Base-by-base conservation (phyloP, 23 tunicate genomes). In the Oikopleura vanhoeffeni region DNA sequence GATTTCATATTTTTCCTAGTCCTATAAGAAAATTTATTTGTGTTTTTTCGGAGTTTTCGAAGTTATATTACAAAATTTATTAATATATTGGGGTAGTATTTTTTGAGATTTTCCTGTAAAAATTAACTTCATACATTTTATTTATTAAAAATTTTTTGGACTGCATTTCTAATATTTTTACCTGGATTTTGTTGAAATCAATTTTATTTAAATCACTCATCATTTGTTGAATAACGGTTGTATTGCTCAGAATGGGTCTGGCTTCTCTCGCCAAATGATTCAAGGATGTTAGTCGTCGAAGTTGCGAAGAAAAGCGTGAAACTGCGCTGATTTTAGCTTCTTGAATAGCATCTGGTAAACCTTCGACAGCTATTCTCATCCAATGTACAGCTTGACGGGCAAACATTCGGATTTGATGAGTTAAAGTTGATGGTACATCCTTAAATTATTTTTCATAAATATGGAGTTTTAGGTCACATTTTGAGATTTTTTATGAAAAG, bases 251-350 rank as follows among this genome's bases (percentile, higher is more conserved):
- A 83, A 95, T 94, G 36, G 99, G 96, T 27, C 99, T 85, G 0
- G 99, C 99, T 13, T 94, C 99, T 67, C 91, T 96, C 24, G 96
- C 96, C 39, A 95, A 94, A 83, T 95, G 99, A 85, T 90, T 95
- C 76, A 95, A 89, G 2, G 99, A 95, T 27, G 99, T 95, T 88
- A 90, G 91, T 39, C 99, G 85, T 33, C 99, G 89, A 34, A 95
- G 88, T 18, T 90, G 89, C 87, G 91, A 94, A 32, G 99, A 95
- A 83, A 95, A 95, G 4, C 91, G 91, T 0, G 99, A 91, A 42
- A 95, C 99, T 33, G 99, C 99, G 0, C 91, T 83, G n/a, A 88
- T 83, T 92, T 95, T 85, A 27, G 76, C 79, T 13, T 71, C 79
- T 49, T 49, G 64, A 30, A 71, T 71, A 28, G 35, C 35, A 38